Evolutionary conservation across 2,113 vertebrate species (phyloP), one percentile per base, ranked within the genome.

Genomic region (Mola mola): DNA sequence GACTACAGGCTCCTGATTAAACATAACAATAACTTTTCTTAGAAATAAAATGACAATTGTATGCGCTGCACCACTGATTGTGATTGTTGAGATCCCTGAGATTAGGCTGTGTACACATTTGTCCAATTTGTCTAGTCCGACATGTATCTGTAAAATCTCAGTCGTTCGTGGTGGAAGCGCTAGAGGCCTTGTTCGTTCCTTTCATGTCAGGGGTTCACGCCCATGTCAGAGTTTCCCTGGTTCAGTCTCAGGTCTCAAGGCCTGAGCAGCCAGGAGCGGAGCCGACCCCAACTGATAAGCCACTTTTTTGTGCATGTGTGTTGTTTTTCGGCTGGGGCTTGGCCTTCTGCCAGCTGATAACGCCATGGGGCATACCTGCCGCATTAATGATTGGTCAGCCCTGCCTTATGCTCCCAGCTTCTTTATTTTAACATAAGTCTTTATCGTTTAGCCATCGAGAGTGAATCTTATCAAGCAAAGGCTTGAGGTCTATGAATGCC

Each of bases 371-470:
- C 86, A 88, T 90, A 88, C 88, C 79, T 83, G 75, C 50, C 44
- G 67, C 77, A 90, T 90, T 90, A 90, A 90, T 90, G 88, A 90
- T 90, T 90, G 67, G 56, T 83, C 73, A 89, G 71, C 52, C 67
- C 65, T 61, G 60, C 79, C 83, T 75, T 25, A 68, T 74, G 72
- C 75, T 50, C 52, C 74, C 77, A 38, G 61, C 3, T 49, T 34
- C 66, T 82, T 78, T 71, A 75, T 82, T 82, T 75, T 76, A 75
- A 59, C 72, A 67, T 64, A 31, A 73, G 69, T 73, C 75, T 82
- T 80, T 70, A 78, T 83, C 53, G 11, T 38, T 65, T 4, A 12
- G 17, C 49, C 31, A 22, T 37, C 44, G 50, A 66, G 42, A 71
- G 57, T 21, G 24, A 72, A 66, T 59, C 72, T 64, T 67, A 77